Base-by-base conservation (phyloP, 2,888 invertebrate genomes). In the Ligdia adustata region DNA sequence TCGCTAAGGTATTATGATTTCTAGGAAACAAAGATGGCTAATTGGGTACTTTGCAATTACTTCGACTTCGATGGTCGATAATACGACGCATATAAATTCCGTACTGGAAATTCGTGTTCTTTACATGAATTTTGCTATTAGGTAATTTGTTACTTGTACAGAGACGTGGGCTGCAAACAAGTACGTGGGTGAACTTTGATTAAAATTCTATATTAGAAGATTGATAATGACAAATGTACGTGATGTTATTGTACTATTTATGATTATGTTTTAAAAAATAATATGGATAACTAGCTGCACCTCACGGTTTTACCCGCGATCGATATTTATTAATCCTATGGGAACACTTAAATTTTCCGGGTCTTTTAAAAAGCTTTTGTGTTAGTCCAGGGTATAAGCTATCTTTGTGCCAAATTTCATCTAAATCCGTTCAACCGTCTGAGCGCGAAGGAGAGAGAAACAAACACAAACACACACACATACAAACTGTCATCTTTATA, bases 1-100 rank as follows among this genome's bases (percentile, higher is more conserved):
- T 72, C 59, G 65, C 69, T 71, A 69, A 56, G 62, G 56, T 57
- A 31, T 47, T 37, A 67, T 52, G 57, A 63, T 65, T 76, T 73
- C 69, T 42, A 46, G 54, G 61, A 67, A 69, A 51, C 33, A 55
- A 44, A 50, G 48, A 58, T 50, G 42, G 42, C 26, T 37, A 16
- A 27, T 12, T 15, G 16, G 16, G 2, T 11, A n/a, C 27, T 27
- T 27, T 15, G 9, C 5, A 9, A 35, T 13, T 32, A 18, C n/a
- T 9, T 7, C n/a, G n/a, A n/a, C n/a, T n/a, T n/a, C n/a, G n/a
- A 24, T n/a, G 9, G 16, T 1, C 6, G 15, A 31, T 9, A 16
- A 32, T 7, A 33, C 6, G 11, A 13, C 5, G 22, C 20, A 22
- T 16, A 34, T 34, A 4, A 22, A 12, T 33, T 33, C 12, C 9